Conservation (phyloP, 2,113 vertebrate species). For the Hepsetus odoe region DNA sequence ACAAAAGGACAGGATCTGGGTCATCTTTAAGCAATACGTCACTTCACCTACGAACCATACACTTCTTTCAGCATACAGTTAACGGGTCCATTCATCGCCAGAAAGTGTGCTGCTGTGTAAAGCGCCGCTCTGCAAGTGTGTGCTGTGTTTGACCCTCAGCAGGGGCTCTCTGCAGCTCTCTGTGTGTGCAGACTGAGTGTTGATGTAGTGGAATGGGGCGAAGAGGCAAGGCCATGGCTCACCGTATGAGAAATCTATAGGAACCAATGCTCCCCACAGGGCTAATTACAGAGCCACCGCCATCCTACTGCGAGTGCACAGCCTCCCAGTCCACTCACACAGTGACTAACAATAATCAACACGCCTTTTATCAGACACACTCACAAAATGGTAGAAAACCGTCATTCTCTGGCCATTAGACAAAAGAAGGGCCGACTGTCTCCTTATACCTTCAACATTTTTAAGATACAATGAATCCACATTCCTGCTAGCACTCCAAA, state of each 20-base stretch:
- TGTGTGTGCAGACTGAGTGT: not conserved
- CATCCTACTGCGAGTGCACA: constrained; percentile 30
- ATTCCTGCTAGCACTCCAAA: too few relatives aligned
- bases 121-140: not conserved
- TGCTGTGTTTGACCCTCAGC: constrained; percentile 29
- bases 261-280: constrained; percentile 35
- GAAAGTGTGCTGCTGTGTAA: not conserved
- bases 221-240: constrained; percentile 35
- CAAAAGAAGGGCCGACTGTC: too few relatives aligned
- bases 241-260: constrained; percentile 40
- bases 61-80: not conserved
- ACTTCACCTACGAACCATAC: constrained; percentile 25
- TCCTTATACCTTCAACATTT: too few relatives aligned
- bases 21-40: constrained; percentile 46
- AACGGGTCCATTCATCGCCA: constrained; percentile 7
- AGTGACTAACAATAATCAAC: constrained; percentile 22
- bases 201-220: constrained; percentile 8
- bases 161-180: constrained; percentile 5
- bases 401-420: too few relatives aligned
- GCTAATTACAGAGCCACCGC: constrained; percentile 58
- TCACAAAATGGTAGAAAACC: constrained; percentile 10
- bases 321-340: constrained; percentile 3
- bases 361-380: not conserved
- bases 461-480: too few relatives aligned
- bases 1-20: constrained; percentile 33